Evolutionary conservation across 2,888 invertebrate genomes (phyloP).

Genomic region (Hofmannophila pseudospretella): DNA sequence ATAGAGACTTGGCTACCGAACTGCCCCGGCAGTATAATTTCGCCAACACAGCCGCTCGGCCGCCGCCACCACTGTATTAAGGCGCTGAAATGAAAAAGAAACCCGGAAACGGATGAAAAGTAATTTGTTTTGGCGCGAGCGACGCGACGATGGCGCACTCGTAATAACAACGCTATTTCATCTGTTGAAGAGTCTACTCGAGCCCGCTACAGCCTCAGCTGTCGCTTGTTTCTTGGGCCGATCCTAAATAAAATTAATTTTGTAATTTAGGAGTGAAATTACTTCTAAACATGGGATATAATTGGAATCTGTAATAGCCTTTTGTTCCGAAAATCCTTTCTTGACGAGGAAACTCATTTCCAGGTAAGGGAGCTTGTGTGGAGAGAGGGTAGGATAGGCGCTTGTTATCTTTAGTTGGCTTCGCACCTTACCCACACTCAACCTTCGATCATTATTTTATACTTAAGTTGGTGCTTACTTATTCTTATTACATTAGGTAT

Average conservation of each 20-base stretch:
- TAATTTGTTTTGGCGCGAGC: constrained; percentile 55
- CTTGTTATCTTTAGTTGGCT: constrained; percentile 2
- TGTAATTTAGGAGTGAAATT: constrained; percentile 46
- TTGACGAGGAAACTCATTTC: constrained; percentile 27
- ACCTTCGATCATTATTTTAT: no score
- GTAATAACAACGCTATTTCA: constrained; percentile 11
- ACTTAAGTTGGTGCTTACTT: no score
- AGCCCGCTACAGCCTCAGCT: constrained; percentile 11
- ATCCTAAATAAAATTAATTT: constrained; percentile 40
- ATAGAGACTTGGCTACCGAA: constrained; percentile 65
- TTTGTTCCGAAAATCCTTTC: constrained; percentile 43
- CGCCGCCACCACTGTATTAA: constrained; percentile 57
- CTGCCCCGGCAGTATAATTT: constrained; percentile 58
- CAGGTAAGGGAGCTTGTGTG: constrained; percentile 23
- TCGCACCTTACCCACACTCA: constrained; percentile 14
- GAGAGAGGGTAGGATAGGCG: constrained; percentile 19
- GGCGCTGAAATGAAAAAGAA: constrained; percentile 61
- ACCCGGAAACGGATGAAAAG: constrained; percentile 60
- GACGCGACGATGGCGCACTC: constrained; percentile 32
- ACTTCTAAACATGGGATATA: constrained; percentile 47
- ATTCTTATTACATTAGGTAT: no score
- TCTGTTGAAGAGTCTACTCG: background rate
- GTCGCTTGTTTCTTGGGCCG: constrained; percentile 13
- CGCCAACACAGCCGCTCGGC: constrained; percentile 54
- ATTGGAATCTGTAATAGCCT: constrained; percentile 47